Evolutionary conservation across 2,888 invertebrate species (phyloP).

Genomic region (Teleiodes luculella): DNA sequence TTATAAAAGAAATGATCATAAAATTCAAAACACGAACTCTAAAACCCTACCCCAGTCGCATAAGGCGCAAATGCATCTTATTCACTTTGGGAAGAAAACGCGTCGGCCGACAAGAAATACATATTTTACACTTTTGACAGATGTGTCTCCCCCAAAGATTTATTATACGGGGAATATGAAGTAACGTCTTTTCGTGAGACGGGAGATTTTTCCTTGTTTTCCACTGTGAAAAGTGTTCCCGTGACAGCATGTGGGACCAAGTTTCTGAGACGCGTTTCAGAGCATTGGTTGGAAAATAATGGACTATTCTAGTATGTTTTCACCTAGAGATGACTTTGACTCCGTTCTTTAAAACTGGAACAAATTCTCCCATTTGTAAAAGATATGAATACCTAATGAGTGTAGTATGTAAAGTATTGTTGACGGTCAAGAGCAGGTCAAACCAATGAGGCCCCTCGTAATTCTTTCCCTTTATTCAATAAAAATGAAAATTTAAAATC

Average conservation of each 20-base stretch:
- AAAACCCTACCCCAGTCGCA: constrained; percentile 1
- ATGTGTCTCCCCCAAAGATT: constrained; percentile 69
- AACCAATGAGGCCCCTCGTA: too few species aligned
- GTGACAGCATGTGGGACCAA: constrained; percentile 45
- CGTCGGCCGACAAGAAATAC: constrained; percentile 61
- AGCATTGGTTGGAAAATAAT: neutral
- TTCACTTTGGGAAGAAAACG: constrained; percentile 41
- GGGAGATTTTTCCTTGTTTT: constrained; percentile 60
- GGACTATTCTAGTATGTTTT: too few species aligned
- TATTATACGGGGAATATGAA: constrained; percentile 66
- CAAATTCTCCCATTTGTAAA: too few species aligned
- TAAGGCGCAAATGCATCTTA: constrained; percentile 40
- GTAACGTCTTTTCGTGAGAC: constrained; percentile 53
- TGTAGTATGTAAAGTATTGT: too few species aligned
- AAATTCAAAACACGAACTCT: constrained; percentile 10
- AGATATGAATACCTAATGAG: too few species aligned
- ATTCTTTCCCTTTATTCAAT: too few species aligned
- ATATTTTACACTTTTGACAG: constrained; percentile 77
- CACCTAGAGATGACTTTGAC: too few species aligned
- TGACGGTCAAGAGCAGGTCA: too few species aligned
- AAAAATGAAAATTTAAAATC: too few species aligned
- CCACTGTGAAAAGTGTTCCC: constrained; percentile 50
- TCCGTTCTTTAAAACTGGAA: too few species aligned
- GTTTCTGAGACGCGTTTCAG: constrained; percentile 52
- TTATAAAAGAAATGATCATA: constrained; percentile 5